Evolutionary conservation across 1,140 invertebrate species (phyloP), one percentile per base, ranked within the genome.

Genomic region (Zaprionus camerounensis): DNA sequence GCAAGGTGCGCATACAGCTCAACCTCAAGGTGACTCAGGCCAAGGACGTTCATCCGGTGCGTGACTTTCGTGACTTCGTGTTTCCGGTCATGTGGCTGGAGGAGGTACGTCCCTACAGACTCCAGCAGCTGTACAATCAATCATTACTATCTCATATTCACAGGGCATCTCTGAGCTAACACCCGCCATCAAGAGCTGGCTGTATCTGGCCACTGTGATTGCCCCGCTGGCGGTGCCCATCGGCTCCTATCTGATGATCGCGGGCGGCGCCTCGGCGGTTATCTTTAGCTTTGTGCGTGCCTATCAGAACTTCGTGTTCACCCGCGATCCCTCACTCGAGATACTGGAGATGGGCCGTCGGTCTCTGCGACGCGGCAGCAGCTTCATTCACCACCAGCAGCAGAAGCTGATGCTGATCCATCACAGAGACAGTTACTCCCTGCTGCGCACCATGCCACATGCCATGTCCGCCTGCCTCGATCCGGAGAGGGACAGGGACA

Each of bases 11-110:
- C 17, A 94, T 97, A 0, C 97, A 98, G 77, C 93, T 98, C 24
- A 98, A 98, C 90, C 87, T 98, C 24, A 96, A 96, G 85, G 95
- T 98, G 5, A 95, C 96, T 51, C 94, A 94, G 38, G 95, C 96
- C 20, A 94, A 95, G 2, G 94, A 96, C 55, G 95, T 98, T 36
- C 94, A 94, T 51, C 94, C 94, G 22, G 96, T 97, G 11, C 93
- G 95, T 65, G 95, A 96, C 62, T 97, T 98, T 79, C 96, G 96
- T 1, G 95, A 95, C 82, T 97, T 97, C 46, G 94, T 97, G 0
- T 97, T 97, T 91, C 97, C 97, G 1, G 95, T 98, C 36, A 96
- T 98, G 95, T 98, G 97, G 97, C 71, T 97, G 1, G 96, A 98
- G 93, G 97, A 97, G 94, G 96, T 96, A 93, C 93, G 92, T 53